Conservation (phyloP, 2,797 vertebrate genomes). For the Sebastes jordani region DNA sequence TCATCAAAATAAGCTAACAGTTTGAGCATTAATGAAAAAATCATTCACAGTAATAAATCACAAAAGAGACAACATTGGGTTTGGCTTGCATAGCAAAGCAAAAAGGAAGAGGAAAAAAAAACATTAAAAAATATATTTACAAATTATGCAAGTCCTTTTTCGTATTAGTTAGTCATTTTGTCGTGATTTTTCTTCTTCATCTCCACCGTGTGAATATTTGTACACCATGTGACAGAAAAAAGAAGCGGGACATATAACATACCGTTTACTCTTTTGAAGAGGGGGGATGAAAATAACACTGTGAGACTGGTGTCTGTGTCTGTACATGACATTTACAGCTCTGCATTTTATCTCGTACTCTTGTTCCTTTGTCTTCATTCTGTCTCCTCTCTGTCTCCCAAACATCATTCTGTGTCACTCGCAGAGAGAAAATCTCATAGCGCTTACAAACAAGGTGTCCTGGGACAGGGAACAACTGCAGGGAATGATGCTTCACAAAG, state of each 20-base stretch:
- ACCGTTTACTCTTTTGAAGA: slow-evolving; percentile 84
- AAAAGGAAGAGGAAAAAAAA: slow-evolving; percentile 87
- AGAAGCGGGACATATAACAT: slow-evolving; percentile 72
- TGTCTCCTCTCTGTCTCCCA: slow-evolving; percentile 51
- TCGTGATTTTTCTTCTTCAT: slow-evolving; percentile 64
- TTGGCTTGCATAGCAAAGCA: slow-evolving; percentile 99
- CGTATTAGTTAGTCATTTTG: slow-evolving; percentile 80
- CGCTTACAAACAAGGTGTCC: slow-evolving; percentile 88
- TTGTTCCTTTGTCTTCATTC: slow-evolving; percentile 48
- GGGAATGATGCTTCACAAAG: slow-evolving; percentile 63
- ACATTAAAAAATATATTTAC: slow-evolving; percentile 93
- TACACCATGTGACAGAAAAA: slow-evolving; percentile 76
- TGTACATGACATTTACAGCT: slow-evolving; percentile 99
- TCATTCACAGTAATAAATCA: slow-evolving; percentile 95
- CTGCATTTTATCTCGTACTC: slow-evolving; percentile 59
- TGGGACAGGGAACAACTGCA: slow-evolving; percentile 86
- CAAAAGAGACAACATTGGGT: slow-evolving; percentile 89
- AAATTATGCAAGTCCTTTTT: slow-evolving; percentile 91
- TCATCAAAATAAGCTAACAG: slow-evolving; percentile 75
- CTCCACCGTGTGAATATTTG: slow-evolving; percentile 65
- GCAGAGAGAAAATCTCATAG: slow-evolving; percentile 92
- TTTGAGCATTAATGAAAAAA: slow-evolving; percentile 85
- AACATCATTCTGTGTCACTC: slow-evolving; percentile 86
- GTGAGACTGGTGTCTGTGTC: slow-evolving; percentile 93
- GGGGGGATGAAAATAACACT: slow-evolving; percentile 79